These are phyloP conservation scores for Serilophus lunatus DNA, from an alignment of 2,113 vertebrate species.

Conservation along the genomic window DNA sequence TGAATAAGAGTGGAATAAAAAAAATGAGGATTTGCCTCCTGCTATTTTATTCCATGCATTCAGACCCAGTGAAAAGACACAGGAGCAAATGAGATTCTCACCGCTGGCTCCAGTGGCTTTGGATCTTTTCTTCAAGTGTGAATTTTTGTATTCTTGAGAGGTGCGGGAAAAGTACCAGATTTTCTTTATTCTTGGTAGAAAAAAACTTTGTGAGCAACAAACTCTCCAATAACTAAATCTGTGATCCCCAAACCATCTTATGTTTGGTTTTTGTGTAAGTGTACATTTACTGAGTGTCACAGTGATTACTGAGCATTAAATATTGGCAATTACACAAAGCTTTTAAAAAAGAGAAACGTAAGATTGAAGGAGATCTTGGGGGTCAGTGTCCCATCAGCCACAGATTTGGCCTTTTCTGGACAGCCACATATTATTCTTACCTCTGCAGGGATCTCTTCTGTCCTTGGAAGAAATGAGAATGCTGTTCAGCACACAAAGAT, in stretches of 20 bases:
- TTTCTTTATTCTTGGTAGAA: background rate
- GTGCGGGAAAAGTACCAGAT: background rate
- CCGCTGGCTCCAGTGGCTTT: background rate
- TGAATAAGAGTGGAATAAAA: background rate
- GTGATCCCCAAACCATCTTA: background rate
- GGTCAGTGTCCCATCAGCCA: background rate
- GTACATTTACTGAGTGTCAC: constrained; percentile 46
- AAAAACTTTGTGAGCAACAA: background rate
- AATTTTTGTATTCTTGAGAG: background rate
- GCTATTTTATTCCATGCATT: background rate
- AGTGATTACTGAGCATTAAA: constrained; percentile 61
- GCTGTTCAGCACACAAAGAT: background rate
- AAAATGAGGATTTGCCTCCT: background rate
- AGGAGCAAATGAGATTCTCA: background rate
- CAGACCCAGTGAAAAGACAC: background rate
- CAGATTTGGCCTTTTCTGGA: background rate
- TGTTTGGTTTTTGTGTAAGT: background rate
- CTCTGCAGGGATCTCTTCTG: background rate
- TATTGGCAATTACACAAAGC: constrained; percentile 24
- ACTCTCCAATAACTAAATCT: background rate
- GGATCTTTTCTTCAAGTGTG: background rate
- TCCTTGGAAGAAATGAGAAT: background rate
- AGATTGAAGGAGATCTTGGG: background rate
- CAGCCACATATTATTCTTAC: background rate
- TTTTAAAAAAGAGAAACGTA: background rate